Evolutionary conservation across 92 coral and sea anemone genomes (phyloP).

Genomic region (Chrysogorgia sp.): DNA sequence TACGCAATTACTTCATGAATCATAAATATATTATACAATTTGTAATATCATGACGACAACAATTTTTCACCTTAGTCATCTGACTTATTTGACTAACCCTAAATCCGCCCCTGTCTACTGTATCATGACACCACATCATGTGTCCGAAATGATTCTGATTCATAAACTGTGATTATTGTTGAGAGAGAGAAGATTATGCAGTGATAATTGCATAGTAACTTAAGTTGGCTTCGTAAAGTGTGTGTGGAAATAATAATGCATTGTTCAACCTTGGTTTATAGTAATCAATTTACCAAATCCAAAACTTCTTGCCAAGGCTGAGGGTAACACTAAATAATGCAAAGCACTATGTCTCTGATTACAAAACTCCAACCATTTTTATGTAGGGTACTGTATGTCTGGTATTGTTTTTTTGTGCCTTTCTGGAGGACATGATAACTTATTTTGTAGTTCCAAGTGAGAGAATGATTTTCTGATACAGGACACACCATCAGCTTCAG

Average conservation of each 20-base stretch:
- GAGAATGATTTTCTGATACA: slow-evolving; percentile 58
- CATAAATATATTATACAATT: no score
- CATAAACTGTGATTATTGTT: slow-evolving; percentile 9
- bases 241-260: slow-evolving; percentile 46
- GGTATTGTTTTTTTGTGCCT: slow-evolving; percentile 40
- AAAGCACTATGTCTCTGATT: slow-evolving; percentile 38
- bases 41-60: no score
- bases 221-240: slow-evolving; percentile 42
- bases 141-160: slow-evolving; percentile 30
- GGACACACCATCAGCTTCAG: slow-evolving; percentile 50
- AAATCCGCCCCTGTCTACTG: no score
- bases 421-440: slow-evolving; percentile 41
- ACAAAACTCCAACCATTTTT: slow-evolving; percentile 47
- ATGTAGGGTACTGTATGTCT: slow-evolving; percentile 51
- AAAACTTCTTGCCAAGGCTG: no score
- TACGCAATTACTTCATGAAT: no score
- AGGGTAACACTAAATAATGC: no score
- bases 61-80: no score
- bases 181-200: slow-evolving; percentile 51
- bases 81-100: no score
- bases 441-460: slow-evolving; percentile 39
- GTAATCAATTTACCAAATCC: slow-evolving; percentile 55
- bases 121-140: slow-evolving; percentile 42
- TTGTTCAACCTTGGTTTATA: slow-evolving; percentile 42
- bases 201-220: slow-evolving; percentile 62